Evolutionary conservation across 2,113 vertebrate genomes (phyloP), one percentile per base, ranked within the genome.

Genomic region (Callionymus lyra): DNA sequence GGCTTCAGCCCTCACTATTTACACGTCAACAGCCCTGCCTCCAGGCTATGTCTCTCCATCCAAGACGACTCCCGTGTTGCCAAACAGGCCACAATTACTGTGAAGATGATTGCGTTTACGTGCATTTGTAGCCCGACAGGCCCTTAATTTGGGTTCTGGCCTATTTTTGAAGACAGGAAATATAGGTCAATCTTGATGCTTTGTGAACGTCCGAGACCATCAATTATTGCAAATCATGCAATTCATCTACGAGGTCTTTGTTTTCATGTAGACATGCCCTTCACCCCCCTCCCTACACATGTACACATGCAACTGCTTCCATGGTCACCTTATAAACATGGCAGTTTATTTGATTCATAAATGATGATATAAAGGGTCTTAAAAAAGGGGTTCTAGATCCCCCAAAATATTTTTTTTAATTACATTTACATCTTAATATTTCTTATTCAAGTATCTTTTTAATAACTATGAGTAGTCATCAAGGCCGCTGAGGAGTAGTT

Each of bases 161-260:
- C 78, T 81, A 84, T 78, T 79, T 81, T 79, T 76, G 67, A 70
- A 44, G 63, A 59, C 50, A 13, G 45, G 63, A 63, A 76, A 84
- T 84, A 56, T 86, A 81, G 82, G 84, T 83, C 84, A 82, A 33
- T 54, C 47, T 65, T 52, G 64, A 59, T 70, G 72, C 51, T 60
- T 53, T 70, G 55, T 72, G 59, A 68, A 48, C 47, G 76, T 71
- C 74, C 60, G 51, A 56, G 74, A 68, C 51, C 55, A 72, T 85
- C 80, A 79, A 78, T 83, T 59, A 56, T 49, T 52, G 44, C 39
- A 51, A 50, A 66, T 71, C 74, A 70, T 63, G 53, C 57, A 66
- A 65, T 70, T 82, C 64, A 47, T 69, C 44, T 47, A 51, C 44
- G 15, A 44, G 21, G 21, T 27, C 21, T 27, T 27, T 27, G 21